These are phyloP conservation scores for Trichonephila clavipes DNA, from an alignment of 1,140 invertebrate genomes.

Conservation along the genomic window DNA sequence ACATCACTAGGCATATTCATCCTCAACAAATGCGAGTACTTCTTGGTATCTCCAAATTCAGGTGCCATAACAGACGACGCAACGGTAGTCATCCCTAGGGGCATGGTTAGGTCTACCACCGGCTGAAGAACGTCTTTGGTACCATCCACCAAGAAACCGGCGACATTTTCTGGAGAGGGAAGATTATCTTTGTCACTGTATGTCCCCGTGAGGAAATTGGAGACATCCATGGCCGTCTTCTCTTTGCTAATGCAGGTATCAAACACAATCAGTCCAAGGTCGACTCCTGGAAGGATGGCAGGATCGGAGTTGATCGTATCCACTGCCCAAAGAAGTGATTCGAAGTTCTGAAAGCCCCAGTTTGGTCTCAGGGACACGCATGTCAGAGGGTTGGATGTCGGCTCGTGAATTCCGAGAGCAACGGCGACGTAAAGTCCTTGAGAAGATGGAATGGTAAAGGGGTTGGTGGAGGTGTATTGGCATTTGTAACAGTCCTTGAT, in stretches of 20 bases:
- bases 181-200: constrained; percentile 67
- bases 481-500: constrained; percentile 55
- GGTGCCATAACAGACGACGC: constrained; percentile 78
- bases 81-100: constrained; percentile 78
- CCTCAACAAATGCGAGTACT: constrained; percentile 79
- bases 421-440: constrained; percentile 78
- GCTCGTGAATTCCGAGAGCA: constrained; percentile 78
- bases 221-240: constrained; percentile 78
- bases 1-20: constrained; percentile 78
- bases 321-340: constrained; percentile 82
- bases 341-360: constrained; percentile 80
- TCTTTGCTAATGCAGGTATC: constrained; percentile 78
- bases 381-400: constrained; percentile 77
- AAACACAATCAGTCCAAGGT: constrained; percentile 79
- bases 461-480: constrained; percentile 16
- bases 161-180: constrained; percentile 77
- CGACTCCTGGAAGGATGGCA: constrained; percentile 78
- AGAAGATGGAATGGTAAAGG: constrained; percentile 29
- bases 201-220: constrained; percentile 77
- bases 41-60: constrained; percentile 77
- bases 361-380: constrained; percentile 78
- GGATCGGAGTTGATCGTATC: constrained; percentile 81
- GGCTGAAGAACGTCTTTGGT: constrained; percentile 63
- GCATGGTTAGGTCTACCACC: constrained; percentile 70
- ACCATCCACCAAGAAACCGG: constrained; percentile 78